phyloP scores from a whole-genome alignment of 2,888 invertebrate genomes.

The Galeopsomyia nigrocyanea region DNA sequence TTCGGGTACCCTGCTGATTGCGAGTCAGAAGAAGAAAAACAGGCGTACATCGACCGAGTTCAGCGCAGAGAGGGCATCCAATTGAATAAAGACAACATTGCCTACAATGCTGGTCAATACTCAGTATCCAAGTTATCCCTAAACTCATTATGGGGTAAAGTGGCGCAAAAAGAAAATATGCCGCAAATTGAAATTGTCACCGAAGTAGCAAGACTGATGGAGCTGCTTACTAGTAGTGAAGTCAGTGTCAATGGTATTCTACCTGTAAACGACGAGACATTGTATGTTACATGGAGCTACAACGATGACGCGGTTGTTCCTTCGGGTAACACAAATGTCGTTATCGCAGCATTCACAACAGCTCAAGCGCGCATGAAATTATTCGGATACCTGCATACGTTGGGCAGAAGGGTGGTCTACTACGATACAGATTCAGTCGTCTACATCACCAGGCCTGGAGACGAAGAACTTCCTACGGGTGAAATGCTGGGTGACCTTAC shows the following conservation, averaged over 20 bases:
- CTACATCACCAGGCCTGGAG: too few species aligned
- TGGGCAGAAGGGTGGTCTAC: too few species aligned
- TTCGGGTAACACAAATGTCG: constrained; percentile 6
- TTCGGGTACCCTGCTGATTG: background rate
- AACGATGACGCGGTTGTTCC: background rate
- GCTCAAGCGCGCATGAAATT: constrained; percentile 26
- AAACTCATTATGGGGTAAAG: background rate
- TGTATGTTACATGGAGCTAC: constrained; percentile 26
- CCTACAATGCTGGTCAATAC: background rate
- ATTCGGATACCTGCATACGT: constrained; percentile 56
- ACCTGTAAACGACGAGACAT: too few species aligned
- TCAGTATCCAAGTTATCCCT: too few species aligned
- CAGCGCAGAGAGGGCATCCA: background rate
- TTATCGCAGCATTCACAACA: constrained; percentile 35
- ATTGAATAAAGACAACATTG: background rate
- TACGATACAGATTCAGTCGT: too few species aligned
- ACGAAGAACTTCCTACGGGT: too few species aligned
- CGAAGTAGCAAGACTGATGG: background rate
- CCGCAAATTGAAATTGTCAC: background rate
- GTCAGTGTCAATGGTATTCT: background rate
- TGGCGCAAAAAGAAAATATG: background rate
- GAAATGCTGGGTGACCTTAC: constrained; percentile 33
- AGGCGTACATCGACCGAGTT: background rate
- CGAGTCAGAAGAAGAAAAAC: background rate
- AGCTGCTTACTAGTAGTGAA: background rate